These are phyloP conservation scores for Limnephilus rhombicus DNA, from an alignment of 2,888 invertebrate species.

Conservation along the genomic window DNA sequence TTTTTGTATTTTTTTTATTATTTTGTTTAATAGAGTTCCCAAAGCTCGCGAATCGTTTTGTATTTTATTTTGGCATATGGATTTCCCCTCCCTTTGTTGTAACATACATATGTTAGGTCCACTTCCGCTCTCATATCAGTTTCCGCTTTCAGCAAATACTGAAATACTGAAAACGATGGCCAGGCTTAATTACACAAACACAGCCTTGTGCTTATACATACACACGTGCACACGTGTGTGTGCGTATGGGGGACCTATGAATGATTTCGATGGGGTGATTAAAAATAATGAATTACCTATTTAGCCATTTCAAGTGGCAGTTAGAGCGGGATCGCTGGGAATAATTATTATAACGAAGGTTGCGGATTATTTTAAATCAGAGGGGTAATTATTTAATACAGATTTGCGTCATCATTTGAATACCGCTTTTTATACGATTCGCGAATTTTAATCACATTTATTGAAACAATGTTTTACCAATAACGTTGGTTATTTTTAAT, in stretches of 20 bases:
- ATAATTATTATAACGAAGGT: slow-evolving; percentile 45
- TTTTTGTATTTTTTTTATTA: not conserved
- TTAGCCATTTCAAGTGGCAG: slow-evolving; percentile 48
- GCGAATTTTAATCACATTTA: not conserved
- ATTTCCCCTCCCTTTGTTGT: not conserved
- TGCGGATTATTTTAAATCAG: slow-evolving; percentile 10
- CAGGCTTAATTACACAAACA: slow-evolving; percentile 43
- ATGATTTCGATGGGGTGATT: slow-evolving; percentile 49
- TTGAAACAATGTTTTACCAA: not conserved
- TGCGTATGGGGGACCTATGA: slow-evolving; percentile 10
- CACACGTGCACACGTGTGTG: not conserved
- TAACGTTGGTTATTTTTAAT: not conserved
- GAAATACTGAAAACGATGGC: slow-evolving; percentile 54
- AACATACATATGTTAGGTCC: slow-evolving; percentile 45
- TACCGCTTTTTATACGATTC: not conserved
- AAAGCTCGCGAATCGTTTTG: not conserved
- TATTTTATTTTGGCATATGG: not conserved
- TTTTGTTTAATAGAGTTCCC: not conserved
- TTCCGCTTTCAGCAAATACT: slow-evolving; percentile 60
- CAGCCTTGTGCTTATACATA: not conserved
- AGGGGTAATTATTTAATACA: slow-evolving; percentile 18
- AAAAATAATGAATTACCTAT: slow-evolving; percentile 50
- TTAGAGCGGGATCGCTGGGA: slow-evolving; percentile 27
- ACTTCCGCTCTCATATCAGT: slow-evolving; percentile 62
- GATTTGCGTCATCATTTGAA: slow-evolving; percentile 16